Conservation (phyloP, 2,113 vertebrate species). For the Semnornis frantzii region DNA sequence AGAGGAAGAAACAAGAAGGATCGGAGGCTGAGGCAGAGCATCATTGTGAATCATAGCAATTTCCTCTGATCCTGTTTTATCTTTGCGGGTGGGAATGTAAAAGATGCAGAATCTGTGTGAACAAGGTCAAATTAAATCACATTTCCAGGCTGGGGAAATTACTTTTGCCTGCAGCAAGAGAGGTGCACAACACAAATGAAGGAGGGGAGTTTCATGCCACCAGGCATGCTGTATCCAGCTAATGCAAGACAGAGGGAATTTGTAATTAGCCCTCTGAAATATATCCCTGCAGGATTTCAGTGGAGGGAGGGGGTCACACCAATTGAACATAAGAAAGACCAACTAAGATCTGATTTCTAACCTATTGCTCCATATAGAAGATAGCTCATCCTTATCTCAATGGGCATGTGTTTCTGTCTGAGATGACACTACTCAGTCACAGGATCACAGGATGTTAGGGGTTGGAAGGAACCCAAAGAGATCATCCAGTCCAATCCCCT, state of each 20-base stretch:
- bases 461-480: too few relatives aligned
- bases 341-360: slow-evolving; percentile 36
- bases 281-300: slow-evolving; percentile 33
- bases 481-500: too few relatives aligned
- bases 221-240: slow-evolving; percentile 53
- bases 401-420: neutral
- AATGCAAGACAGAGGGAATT: slow-evolving; percentile 55
- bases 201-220: slow-evolving; percentile 46
- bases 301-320: neutral
- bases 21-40: slow-evolving; percentile 21
- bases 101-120: slow-evolving; percentile 67
- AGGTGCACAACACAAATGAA: slow-evolving; percentile 58
- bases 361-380: neutral
- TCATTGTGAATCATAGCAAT: slow-evolving; percentile 60
- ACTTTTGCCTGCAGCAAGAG: slow-evolving; percentile 74
- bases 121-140: slow-evolving; percentile 77
- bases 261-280: slow-evolving; percentile 68
- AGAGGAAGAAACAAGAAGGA: slow-evolving; percentile 36
- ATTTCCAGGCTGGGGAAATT: slow-evolving; percentile 74
- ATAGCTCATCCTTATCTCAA: slow-evolving; percentile 4
- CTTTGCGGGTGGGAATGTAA: slow-evolving; percentile 63
- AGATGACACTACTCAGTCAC: neutral
- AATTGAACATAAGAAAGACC: neutral
- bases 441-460: neutral
- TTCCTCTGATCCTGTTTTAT: slow-evolving; percentile 63